Percentiles rank a stretch among this genome's conserved stretches.
Conservation (phyloP, 2,797 vertebrate species). For the Poecile montanus region DNA sequence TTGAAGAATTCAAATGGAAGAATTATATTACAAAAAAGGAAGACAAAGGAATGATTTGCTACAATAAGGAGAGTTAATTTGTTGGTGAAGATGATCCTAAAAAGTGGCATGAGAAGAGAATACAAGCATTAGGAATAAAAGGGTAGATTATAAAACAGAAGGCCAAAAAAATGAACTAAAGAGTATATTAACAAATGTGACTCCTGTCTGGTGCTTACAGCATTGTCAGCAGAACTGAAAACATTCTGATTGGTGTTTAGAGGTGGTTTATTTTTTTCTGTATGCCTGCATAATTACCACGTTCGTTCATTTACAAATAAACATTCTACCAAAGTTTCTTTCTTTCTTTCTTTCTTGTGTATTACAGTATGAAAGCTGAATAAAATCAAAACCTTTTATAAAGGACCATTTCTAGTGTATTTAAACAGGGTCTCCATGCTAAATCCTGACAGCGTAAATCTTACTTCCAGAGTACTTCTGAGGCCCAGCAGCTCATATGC, state of each 20-base stretch:
- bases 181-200: background rate
- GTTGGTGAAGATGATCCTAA: background rate
- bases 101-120: background rate
- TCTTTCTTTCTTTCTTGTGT: background rate
- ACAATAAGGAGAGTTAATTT: background rate
- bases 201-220: background rate
- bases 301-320: background rate
- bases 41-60: background rate
- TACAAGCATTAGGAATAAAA: background rate
- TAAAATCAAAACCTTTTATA: background rate
- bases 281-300: background rate
- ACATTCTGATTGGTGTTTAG: background rate
- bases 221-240: background rate
- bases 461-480: background rate
- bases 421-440: background rate
- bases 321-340: background rate
- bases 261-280: background rate
- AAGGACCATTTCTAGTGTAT: background rate
- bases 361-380: background rate
- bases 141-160: background rate
- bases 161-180: background rate
- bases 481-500: background rate
- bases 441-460: background rate
- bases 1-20: background rate
- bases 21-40: background rate